A percentile compares a stretch with the other conserved stretches of the same genome.
These are phyloP conservation scores for Thereuonema tuberculata DNA, from an alignment of 1,140 invertebrate species.

Conservation along the genomic window DNA sequence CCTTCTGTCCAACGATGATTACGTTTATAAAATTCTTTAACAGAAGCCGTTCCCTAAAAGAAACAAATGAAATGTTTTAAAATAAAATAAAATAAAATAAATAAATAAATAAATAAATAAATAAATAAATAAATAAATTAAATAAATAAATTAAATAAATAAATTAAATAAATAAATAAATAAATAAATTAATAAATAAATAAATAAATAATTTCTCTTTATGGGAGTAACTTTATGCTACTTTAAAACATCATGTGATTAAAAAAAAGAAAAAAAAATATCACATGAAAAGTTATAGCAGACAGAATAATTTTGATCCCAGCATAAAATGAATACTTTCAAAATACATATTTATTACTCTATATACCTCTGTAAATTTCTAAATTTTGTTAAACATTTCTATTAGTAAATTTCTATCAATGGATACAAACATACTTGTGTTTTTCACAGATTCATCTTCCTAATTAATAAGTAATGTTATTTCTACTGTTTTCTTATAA, in stretches of 20 bases:
- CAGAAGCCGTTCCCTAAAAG: constrained; percentile 50
- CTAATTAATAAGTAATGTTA: too few species aligned
- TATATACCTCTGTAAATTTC: too few species aligned
- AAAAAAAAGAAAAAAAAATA: not conserved
- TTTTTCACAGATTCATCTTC: too few species aligned
- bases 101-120: constrained; percentile 10
- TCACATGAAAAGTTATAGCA: too few species aligned
- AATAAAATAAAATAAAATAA: constrained; percentile 15
- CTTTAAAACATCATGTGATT: not conserved
- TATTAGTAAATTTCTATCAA: too few species aligned
- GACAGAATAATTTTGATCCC: not conserved
- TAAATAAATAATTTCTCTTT: constrained; percentile 8
- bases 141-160: constrained; percentile 6
- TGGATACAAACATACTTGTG: too few species aligned
- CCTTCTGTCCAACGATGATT: constrained; percentile 99
- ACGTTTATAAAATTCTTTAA: constrained; percentile 90
- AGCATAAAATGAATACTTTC: too few species aligned
- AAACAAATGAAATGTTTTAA: not conserved
- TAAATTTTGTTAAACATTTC: too few species aligned
- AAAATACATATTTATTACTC: too few species aligned
- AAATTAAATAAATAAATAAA: not conserved
- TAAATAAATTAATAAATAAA: not conserved
- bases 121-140: constrained; percentile 1
- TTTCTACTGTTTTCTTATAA: too few species aligned
- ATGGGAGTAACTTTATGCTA: not conserved